phyloP scores from a whole-genome alignment of 2,797 vertebrate species.

The Pseudochirops cupreus region DNA sequence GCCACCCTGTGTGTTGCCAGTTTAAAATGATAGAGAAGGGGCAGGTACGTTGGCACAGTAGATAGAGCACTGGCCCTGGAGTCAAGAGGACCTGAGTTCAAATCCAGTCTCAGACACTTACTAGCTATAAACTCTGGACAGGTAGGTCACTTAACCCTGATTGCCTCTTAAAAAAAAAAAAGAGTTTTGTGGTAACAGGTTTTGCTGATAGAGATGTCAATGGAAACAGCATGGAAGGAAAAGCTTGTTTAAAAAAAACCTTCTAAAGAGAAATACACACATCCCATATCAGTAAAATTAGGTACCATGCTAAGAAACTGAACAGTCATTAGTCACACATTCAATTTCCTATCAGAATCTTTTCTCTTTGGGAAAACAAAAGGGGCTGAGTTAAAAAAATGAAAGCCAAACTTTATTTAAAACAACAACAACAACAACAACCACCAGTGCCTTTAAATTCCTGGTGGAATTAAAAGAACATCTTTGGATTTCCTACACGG shows the following conservation, averaged over 20 bases:
- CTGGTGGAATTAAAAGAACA: constrained; percentile 43
- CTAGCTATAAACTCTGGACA: background rate
- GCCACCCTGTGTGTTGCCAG: constrained; percentile 5
- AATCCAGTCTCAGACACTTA: background rate
- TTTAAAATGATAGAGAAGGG: background rate
- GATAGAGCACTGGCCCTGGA: background rate
- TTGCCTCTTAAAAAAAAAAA: background rate
- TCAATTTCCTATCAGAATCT: constrained; percentile 48
- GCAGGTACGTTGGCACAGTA: background rate
- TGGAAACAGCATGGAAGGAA: constrained; percentile 33
- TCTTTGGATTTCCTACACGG: constrained; percentile 53
- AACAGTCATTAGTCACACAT: constrained; percentile 10
- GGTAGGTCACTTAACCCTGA: background rate
- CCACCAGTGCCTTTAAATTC: constrained; percentile 32
- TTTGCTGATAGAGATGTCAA: constrained; percentile 18
- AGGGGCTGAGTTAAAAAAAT: constrained; percentile 59
- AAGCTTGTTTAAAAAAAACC: constrained; percentile 9
- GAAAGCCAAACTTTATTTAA: background rate
- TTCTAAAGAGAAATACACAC: constrained; percentile 55
- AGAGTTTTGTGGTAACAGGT: background rate
- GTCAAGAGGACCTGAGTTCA: background rate
- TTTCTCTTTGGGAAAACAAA: constrained; percentile 41
- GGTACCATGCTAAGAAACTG: constrained; percentile 44
- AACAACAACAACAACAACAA: constrained; percentile 15
- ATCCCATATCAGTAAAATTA: constrained; percentile 30